Conservation (phyloP, 2,113 vertebrate genomes). For the Cephalopterus ornatus region DNA sequence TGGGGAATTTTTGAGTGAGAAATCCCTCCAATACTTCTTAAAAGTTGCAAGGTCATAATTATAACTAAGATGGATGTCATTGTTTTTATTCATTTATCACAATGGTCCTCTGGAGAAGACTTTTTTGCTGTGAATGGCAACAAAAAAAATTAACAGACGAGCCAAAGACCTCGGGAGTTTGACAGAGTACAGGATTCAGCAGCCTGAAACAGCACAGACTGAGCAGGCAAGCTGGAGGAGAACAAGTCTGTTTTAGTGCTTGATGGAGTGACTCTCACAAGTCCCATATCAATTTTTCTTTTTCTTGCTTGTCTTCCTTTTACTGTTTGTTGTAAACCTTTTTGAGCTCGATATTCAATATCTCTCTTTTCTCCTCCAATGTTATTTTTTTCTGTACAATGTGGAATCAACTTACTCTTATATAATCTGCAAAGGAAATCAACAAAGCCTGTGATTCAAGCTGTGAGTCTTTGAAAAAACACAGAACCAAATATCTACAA, state of each 20-base stretch:
- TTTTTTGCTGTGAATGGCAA: not conserved
- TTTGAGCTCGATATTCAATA: not conserved
- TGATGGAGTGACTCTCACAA: slow-evolving; percentile 23
- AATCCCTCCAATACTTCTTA: not conserved
- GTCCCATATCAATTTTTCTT: not conserved
- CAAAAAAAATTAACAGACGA: not conserved
- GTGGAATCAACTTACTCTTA: not conserved
- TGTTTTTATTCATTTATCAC: slow-evolving; percentile 32
- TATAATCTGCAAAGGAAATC: not conserved
- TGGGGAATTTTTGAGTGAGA: not conserved
- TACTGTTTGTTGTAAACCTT: not conserved
- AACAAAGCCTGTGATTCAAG: not conserved
- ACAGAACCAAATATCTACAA: not conserved
- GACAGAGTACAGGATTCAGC: not conserved
- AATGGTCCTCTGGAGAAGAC: not conserved
- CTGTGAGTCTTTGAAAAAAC: not conserved
- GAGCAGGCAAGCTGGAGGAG: not conserved
- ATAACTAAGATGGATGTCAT: slow-evolving; percentile 24
- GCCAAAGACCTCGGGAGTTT: not conserved
- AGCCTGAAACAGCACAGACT: not conserved
- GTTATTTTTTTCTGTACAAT: not conserved
- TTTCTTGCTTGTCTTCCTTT: not conserved
- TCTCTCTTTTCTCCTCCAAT: not conserved
- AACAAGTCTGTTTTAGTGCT: not conserved
- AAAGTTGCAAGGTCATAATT: slow-evolving; percentile 56